These are phyloP conservation scores for Protobothrops flavoviridis DNA, from an alignment of 2,113 vertebrate genomes.

Conservation along the genomic window DNA sequence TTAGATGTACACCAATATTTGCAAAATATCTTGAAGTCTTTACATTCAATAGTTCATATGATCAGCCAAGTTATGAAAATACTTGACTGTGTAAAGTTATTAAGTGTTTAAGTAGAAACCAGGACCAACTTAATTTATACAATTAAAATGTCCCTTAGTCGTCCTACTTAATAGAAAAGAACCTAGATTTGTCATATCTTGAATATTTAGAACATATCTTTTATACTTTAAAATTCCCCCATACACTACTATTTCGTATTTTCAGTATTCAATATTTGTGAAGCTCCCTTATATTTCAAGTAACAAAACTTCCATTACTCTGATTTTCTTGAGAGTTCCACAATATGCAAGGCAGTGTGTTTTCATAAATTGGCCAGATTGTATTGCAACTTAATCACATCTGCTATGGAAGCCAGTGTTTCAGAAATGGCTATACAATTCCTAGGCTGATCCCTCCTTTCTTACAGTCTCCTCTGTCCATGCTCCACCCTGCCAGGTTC, in stretches of 20 bases:
- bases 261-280: background rate
- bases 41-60: background rate
- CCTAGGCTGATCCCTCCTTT: background rate
- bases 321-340: background rate
- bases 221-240: background rate
- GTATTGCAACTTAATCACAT: background rate
- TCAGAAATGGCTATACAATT: background rate
- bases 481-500: background rate
- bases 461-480: background rate
- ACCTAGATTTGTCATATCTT: background rate
- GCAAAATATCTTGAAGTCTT: slow-evolving; percentile 1
- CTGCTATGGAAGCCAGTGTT: background rate
- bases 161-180: background rate
- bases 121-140: background rate
- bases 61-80: background rate
- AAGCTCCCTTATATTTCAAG: background rate
- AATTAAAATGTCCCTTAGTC: background rate
- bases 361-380: background rate
- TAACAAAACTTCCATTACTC: background rate
- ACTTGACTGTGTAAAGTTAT: background rate
- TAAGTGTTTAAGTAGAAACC: background rate
- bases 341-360: background rate
- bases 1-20: background rate
- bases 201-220: background rate
- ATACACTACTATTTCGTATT: background rate